A percentile compares a stretch with the other conserved stretches of the same genome.
Conservation (phyloP, 2,888 invertebrate genomes). For the Ophraella communa region DNA sequence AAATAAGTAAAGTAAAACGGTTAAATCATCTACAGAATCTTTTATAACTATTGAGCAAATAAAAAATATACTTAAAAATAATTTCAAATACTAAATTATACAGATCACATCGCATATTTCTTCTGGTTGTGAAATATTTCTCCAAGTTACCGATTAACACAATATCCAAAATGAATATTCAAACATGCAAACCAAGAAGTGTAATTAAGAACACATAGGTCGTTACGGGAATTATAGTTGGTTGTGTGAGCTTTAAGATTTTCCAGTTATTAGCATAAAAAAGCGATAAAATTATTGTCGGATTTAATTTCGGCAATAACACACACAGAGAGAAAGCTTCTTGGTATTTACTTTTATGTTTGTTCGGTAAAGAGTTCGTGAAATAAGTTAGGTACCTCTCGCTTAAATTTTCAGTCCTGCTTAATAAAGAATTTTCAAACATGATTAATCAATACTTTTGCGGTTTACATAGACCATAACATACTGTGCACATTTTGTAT, state of each 20-base stretch:
- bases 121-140: background rate
- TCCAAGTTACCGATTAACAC: background rate
- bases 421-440: background rate
- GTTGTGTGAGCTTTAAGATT: conserved; percentile 41
- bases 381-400: too few relatives aligned
- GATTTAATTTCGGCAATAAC: conserved; percentile 41
- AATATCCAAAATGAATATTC: conserved; percentile 42
- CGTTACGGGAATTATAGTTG: conserved; percentile 51
- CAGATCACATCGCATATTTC: too few relatives aligned
- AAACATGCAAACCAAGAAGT: conserved; percentile 36
- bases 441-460: background rate
- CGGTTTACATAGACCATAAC: too few relatives aligned
- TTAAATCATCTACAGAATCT: too few relatives aligned
- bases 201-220: conserved; percentile 56
- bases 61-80: too few relatives aligned
- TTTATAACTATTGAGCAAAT: too few relatives aligned
- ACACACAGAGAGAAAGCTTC: conserved; percentile 22
- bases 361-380: background rate
- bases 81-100: too few relatives aligned
- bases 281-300: conserved; percentile 51
- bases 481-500: too few relatives aligned
- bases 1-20: too few relatives aligned
- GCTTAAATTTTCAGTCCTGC: background rate
- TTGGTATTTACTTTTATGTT: conserved; percentile 10
- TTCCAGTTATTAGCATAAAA: conserved; percentile 49